A percentile compares a stretch with the other conserved stretches of the same genome.
These are phyloP conservation scores for Ecliptopera silaceata DNA, from an alignment of 2,888 invertebrate species.

Conservation along the genomic window DNA sequence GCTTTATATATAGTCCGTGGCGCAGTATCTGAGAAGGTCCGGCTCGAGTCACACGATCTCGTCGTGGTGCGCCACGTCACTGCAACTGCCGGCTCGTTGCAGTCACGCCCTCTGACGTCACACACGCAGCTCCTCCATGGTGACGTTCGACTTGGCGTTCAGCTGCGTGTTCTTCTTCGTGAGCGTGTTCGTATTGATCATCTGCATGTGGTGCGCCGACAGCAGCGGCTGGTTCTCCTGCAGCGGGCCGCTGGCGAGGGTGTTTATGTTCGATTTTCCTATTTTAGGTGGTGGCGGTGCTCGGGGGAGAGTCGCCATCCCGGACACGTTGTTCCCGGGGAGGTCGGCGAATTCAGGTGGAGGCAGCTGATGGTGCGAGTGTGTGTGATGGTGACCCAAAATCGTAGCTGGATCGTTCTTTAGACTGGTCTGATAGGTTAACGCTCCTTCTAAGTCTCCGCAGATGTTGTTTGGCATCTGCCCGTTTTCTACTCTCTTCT, in stretches of 20 bases:
- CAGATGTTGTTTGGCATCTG: conserved; percentile 95
- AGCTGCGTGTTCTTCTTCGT: conserved; percentile 89
- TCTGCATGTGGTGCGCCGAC: conserved; percentile 89
- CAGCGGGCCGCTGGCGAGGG: conserved; percentile 82
- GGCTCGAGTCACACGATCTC: conserved; percentile 81
- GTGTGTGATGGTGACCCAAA: conserved; percentile 88
- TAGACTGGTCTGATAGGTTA: conserved; percentile 78
- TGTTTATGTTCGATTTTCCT: conserved; percentile 84
- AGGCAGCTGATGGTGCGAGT: conserved; percentile 89
- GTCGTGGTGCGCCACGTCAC: conserved; percentile 76
- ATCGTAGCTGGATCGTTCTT: conserved; percentile 89
- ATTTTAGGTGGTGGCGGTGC: conserved; percentile 90
- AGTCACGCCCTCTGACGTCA: conserved; percentile 87
- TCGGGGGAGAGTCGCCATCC: conserved; percentile 85
- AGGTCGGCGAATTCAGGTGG: conserved; percentile 93
- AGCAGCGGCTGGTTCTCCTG: conserved; percentile 88
- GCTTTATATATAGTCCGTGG: conserved; percentile 67
- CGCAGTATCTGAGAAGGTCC: conserved; percentile 75
- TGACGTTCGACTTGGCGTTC: conserved; percentile 83
- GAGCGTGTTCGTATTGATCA: conserved; percentile 89
- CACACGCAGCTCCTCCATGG: conserved; percentile 93
- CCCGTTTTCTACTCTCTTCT: conserved; percentile 91
- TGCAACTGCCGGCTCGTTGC: conserved; percentile 81
- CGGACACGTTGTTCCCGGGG: conserved; percentile 85
- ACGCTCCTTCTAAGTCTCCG: conserved; percentile 88